phyloP scores from a whole-genome alignment of 2,888 invertebrate species.

The Limnephilus auricula region DNA sequence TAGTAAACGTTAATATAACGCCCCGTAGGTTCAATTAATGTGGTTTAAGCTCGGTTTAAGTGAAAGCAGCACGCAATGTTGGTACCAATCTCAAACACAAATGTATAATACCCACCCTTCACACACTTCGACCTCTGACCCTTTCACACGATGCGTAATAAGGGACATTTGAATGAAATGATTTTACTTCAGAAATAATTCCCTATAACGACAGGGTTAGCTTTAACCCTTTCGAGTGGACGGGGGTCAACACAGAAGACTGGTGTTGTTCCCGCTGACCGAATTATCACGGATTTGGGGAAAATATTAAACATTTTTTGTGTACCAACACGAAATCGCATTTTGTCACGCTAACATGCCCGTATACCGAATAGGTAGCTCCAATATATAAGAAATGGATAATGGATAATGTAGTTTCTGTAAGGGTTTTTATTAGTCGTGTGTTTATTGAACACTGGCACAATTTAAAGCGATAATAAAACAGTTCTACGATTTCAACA shows the following conservation, averaged over 20 bases:
- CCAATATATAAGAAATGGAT: neutral
- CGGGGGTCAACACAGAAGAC: neutral
- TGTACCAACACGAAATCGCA: neutral
- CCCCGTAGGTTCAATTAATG: constrained; percentile 55
- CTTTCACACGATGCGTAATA: constrained; percentile 53
- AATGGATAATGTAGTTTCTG: neutral
- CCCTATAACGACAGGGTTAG: constrained; percentile 2
- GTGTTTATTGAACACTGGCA: neutral
- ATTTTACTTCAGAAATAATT: constrained; percentile 52
- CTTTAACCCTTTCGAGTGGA: constrained; percentile 8
- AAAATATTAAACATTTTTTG: neutral
- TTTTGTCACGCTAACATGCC: neutral
- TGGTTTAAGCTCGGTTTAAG: constrained; percentile 59
- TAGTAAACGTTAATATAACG: constrained; percentile 28
- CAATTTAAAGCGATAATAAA: neutral
- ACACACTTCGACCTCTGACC: constrained; percentile 50
- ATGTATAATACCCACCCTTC: neutral
- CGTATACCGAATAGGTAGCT: neutral
- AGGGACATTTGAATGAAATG: constrained; percentile 51
- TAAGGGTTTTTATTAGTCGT: neutral
- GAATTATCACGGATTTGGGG: neutral
- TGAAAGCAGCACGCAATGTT: constrained; percentile 56
- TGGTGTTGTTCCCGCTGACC: neutral
- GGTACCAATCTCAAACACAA: neutral
- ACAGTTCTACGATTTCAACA: neutral